These are phyloP conservation scores for Anser brachyrhynchus DNA, from an alignment of 2,113 vertebrate genomes.

Conservation along the genomic window DNA sequence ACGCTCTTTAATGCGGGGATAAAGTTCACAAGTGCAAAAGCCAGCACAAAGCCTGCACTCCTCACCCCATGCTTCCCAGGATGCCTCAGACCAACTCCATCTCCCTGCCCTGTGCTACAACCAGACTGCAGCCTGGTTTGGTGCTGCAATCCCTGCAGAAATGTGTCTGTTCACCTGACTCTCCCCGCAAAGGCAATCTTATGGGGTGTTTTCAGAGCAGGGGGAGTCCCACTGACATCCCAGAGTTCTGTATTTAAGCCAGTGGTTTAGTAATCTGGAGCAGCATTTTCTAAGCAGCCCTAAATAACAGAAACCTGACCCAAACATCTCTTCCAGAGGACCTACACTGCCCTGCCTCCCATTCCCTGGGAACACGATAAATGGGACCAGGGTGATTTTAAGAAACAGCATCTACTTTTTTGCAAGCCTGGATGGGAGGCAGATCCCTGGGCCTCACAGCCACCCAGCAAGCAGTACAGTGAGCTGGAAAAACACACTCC, in stretches of 20 bases:
- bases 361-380: not conserved
- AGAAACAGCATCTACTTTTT: not conserved
- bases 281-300: not conserved
- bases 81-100: not conserved
- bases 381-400: not conserved
- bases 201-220: accelerated
- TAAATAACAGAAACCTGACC: not conserved
- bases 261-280: accelerated
- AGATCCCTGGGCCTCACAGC: not conserved
- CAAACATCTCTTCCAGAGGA: not conserved
- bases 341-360: not conserved
- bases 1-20: not conserved
- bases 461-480: accelerated
- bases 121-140: not conserved
- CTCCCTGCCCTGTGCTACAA: not conserved
- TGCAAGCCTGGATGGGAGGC: not conserved
- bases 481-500: not conserved
- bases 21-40: not conserved
- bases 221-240: not conserved
- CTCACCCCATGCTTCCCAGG: not conserved
- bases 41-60: not conserved
- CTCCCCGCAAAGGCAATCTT: not conserved
- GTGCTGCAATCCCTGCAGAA: not conserved
- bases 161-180: accelerated
- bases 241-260: not conserved